Conservation (phyloP, 1,140 invertebrate species). For the Psilanteris sp. region DNA sequence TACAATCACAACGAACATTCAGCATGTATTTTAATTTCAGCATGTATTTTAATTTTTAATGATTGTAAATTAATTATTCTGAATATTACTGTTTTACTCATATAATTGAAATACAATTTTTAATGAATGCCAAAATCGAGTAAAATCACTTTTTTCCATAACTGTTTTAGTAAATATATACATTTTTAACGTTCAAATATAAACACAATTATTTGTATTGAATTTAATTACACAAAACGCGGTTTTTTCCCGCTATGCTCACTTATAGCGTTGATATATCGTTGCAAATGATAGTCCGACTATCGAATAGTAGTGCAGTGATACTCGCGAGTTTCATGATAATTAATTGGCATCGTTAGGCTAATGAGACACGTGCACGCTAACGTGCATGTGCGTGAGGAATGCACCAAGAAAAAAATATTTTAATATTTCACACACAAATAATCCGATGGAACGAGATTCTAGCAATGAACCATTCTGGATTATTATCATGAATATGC, state of each 20-base stretch:
- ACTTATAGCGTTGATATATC: slow-evolving; percentile 6
- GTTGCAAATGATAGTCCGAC: slow-evolving; percentile 3
- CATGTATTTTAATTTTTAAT: too few species aligned
- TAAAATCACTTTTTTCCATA: too few species aligned
- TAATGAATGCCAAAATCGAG: too few species aligned
- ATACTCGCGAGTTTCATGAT: slow-evolving; percentile 32
- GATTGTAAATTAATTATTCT: too few species aligned
- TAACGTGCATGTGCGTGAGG: slow-evolving; percentile 31
- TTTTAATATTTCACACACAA: slow-evolving; percentile 26
- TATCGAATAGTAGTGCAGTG: slow-evolving; percentile 28
- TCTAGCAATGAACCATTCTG: too few species aligned
- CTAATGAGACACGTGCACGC: slow-evolving; percentile 60
- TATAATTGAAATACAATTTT: too few species aligned
- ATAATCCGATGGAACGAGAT: slow-evolving; percentile 8
- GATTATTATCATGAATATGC: slow-evolving; percentile 44
- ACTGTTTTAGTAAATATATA: too few species aligned
- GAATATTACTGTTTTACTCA: too few species aligned
- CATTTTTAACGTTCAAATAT: too few species aligned
- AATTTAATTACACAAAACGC: slow-evolving; percentile 1
- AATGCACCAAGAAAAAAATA: slow-evolving; percentile 26
- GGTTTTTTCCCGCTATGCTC: too few species aligned
- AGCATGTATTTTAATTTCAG: too few species aligned
- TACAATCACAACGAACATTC: too few species aligned
- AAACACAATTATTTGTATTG: slow-evolving; percentile 6
- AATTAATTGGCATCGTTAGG: slow-evolving; percentile 68